phyloP scores from a whole-genome alignment of 2,888 invertebrate genomes.

The Cheilosia grossa region DNA sequence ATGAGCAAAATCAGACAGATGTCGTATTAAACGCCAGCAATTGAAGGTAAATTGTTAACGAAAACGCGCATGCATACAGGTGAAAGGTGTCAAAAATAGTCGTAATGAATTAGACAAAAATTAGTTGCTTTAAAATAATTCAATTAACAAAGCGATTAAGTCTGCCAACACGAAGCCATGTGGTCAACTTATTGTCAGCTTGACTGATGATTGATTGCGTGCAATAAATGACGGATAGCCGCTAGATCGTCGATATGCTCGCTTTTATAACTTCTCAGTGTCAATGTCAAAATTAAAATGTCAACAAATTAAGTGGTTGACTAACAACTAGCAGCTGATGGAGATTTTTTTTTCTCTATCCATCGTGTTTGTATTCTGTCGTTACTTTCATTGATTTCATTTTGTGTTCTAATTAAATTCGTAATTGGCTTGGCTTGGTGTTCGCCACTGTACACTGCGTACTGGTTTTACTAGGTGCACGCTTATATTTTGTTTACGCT shows the following conservation, averaged over 20 bases:
- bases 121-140: neutral
- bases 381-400: conserved; percentile 18
- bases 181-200: conserved; percentile 6
- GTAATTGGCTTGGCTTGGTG: neutral
- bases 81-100: no score
- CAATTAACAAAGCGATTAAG: conserved; percentile 10
- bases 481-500: neutral
- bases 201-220: conserved; percentile 13
- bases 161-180: neutral
- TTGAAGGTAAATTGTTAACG: neutral
- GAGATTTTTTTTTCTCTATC: no score
- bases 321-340: conserved; percentile 11
- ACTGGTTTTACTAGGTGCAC: neutral
- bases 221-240: conserved; percentile 10
- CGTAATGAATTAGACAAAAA: conserved; percentile 22
- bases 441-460: neutral
- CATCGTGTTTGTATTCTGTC: neutral
- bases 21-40: neutral
- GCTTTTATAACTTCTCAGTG: conserved; percentile 16
- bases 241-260: neutral
- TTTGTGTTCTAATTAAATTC: conserved; percentile 12
- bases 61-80: no score
- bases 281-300: conserved; percentile 37
- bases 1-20: conserved; percentile 8
- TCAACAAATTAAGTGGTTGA: conserved; percentile 14